Base-by-base conservation (phyloP, 2,797 vertebrate genomes). In the Propithecus deckenii region DNA sequence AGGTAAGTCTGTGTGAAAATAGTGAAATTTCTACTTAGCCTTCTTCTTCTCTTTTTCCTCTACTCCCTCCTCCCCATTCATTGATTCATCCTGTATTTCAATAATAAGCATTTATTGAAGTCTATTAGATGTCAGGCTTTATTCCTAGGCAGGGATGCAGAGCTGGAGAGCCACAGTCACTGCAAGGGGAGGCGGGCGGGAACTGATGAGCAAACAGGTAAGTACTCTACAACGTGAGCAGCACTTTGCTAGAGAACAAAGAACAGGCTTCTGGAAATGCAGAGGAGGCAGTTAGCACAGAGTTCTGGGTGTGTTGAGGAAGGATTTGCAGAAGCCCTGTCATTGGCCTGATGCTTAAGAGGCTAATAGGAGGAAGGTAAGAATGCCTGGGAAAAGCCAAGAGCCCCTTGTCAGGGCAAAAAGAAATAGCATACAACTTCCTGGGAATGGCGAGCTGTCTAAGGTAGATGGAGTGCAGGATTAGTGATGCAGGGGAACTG, bases 1-100 rank as follows among this genome's bases (percentile, higher is more conserved):
- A 97, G 81, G 89, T 52, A 91, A 81, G 91, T 95, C 78, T 94
- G 69, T 96, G 78, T 89, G 76, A 89, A 52, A 88, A 94, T 55
- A 91, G 75, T 35, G 78, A 80, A 69, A 87, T 89, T 72, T 78
- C 90, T 93, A 22, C 55, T 61, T 28, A n/a, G 89, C 59, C 65
- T 92, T 88, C 81, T 57, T 35, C 63, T 93, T 52, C 12, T 48
- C 80, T 74, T 61, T 75, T 78, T 48, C 48, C 67, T 59, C n/a
- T 46, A 28, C 87, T 74, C 50, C 48, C 30, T 89, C 38, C 43
- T 94, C 63, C 52, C 81, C 30, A 43, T 50, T 75, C 78, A 20
- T 63, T 91, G 95, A 91, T 93, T 93, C 86, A 83, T 86, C 78
- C 78, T 61, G 30, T 92, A 86, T 86, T 93, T 92, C 67, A 86